A percentile compares a stretch with the other conserved stretches of the same genome.
phyloP scores from a whole-genome alignment of 2,113 vertebrate genomes.

The Phrynocephalus versicolor region DNA sequence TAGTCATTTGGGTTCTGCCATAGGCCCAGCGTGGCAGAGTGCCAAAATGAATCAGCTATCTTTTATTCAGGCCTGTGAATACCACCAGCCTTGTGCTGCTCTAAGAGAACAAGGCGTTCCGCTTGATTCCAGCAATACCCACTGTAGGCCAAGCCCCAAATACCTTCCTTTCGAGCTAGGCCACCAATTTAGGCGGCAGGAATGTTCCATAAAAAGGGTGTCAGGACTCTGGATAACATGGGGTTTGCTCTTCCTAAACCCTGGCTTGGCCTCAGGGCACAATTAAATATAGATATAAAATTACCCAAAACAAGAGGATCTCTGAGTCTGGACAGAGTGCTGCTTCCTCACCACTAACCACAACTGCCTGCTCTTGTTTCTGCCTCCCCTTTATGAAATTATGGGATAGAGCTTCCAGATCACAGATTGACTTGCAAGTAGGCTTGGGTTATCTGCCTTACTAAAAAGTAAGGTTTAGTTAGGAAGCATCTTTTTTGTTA shows the following conservation, averaged over 20 bases:
- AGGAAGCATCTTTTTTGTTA: neutral
- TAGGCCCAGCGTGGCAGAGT: constrained; percentile 19
- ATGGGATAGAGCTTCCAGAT: neutral
- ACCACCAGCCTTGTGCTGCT: neutral
- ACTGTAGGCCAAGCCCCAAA: neutral
- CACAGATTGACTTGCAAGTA: neutral
- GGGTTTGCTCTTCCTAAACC: neutral
- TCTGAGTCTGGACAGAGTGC: neutral
- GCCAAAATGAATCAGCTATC: constrained; percentile 40
- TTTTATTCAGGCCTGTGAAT: constrained; percentile 22
- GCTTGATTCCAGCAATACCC: neutral
- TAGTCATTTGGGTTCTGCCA: constrained; percentile 29
- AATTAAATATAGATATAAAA: neutral
- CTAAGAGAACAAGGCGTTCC: neutral
- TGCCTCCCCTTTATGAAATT: neutral
- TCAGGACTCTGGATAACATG: neutral
- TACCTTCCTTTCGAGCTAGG: neutral
- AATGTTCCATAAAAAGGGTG: neutral
- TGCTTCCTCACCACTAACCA: neutral
- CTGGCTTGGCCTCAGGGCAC: neutral
- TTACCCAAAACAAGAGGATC: neutral
- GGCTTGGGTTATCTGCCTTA: neutral
- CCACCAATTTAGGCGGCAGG: constrained; percentile 9
- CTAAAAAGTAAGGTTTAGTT: neutral
- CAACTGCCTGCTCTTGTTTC: neutral